These are phyloP conservation scores for Sinelater perroti DNA, from an alignment of 2,888 invertebrate genomes.

Conservation along the genomic window DNA sequence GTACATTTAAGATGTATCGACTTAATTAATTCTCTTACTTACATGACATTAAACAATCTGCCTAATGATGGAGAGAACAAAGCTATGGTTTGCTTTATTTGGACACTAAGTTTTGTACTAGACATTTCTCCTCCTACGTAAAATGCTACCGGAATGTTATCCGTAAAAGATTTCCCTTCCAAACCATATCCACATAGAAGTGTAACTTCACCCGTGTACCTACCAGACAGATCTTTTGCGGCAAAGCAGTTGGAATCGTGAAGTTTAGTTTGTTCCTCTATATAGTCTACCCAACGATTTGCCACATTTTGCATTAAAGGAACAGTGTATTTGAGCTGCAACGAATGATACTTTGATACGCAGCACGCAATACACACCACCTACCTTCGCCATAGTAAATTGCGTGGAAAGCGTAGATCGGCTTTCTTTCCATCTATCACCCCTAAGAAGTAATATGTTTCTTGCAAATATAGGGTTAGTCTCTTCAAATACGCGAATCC, in stretches of 20 bases:
- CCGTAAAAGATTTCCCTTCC: conserved; percentile 55
- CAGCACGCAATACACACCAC: too few relatives aligned
- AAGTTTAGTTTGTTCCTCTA: conserved; percentile 48
- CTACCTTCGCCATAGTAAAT: conserved; percentile 58
- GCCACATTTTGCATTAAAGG: conserved; percentile 61
- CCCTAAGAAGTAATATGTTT: conserved; percentile 58
- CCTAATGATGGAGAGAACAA: conserved; percentile 45
- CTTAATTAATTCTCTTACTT: conserved; percentile 4
- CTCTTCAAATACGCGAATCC: conserved; percentile 52
- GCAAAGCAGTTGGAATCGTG: conserved; percentile 47
- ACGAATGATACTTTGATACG: neutral
- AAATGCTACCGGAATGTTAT: conserved; percentile 53
- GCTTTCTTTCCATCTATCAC: conserved; percentile 60
- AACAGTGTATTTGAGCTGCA: conserved; percentile 59
- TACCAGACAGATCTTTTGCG: conserved; percentile 57
- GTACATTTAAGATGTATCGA: neutral
- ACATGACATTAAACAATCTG: conserved; percentile 38
- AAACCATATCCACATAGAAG: conserved; percentile 60
- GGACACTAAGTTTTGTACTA: neutral
- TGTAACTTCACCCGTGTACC: conserved; percentile 60
- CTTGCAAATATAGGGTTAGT: conserved; percentile 57
- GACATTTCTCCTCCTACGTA: conserved; percentile 28
- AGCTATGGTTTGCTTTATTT: conserved; percentile 35
- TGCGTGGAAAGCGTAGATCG: conserved; percentile 60
- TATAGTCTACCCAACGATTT: conserved; percentile 56